phyloP scores from a whole-genome alignment of 2,888 invertebrate genomes.

The Platycnemis pennipes region DNA sequence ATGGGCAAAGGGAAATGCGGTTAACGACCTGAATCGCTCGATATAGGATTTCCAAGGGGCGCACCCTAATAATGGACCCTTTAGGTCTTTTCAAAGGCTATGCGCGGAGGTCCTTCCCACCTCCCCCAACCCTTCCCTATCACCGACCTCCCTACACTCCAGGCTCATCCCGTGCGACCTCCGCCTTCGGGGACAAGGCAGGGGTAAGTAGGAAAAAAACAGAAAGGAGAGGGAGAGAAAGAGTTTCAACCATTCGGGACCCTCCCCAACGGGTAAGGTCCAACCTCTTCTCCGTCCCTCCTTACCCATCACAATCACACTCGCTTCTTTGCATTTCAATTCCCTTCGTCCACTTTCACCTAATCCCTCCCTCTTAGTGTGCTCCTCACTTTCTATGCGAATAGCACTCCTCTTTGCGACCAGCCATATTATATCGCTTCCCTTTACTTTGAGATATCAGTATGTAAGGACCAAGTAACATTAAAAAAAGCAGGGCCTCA shows the following conservation, averaged over 20 bases:
- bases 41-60: conserved; percentile 22
- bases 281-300: neutral
- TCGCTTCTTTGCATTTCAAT: neutral
- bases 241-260: neutral
- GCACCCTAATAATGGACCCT: conserved; percentile 22
- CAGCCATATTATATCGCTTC: neutral
- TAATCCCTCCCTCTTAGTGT: neutral
- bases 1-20: conserved; percentile 15
- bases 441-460: too few relatives aligned
- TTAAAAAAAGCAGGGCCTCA: too few relatives aligned
- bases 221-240: neutral
- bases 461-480: too few relatives aligned
- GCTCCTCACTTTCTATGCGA: neutral
- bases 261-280: neutral
- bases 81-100: conserved; percentile 16
- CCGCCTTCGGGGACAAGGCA: neutral
- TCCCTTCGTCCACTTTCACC: neutral
- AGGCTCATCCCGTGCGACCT: neutral
- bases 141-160: neutral
- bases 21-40: conserved; percentile 32
- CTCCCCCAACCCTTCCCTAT: neutral
- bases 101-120: neutral
- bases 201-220: neutral
- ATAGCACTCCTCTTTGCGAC: neutral
- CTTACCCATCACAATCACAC: neutral